A percentile compares a stretch with the other conserved stretches of the same genome.
Evolutionary conservation across 2,888 invertebrate genomes (phyloP).

Genomic region (Drosophila parthenogenetica): DNA sequence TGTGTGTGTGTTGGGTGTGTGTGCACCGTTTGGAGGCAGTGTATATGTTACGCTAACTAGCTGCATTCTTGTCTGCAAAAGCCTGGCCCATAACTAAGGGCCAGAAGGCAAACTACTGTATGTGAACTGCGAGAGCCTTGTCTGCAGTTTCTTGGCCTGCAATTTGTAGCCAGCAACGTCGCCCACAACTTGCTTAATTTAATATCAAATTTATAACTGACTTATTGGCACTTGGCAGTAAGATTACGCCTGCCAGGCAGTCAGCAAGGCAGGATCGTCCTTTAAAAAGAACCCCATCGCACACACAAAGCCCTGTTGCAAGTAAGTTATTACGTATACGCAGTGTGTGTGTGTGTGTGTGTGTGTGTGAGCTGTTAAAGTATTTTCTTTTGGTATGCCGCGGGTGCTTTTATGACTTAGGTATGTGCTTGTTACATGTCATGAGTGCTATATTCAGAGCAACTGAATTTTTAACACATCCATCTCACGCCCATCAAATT

Average conservation of each 20-base stretch:
- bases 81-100: constrained; percentile 43
- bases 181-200: constrained; percentile 70
- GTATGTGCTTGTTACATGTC: constrained; percentile 31
- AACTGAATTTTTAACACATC: constrained; percentile 50
- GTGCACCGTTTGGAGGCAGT: constrained; percentile 26
- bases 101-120: constrained; percentile 50
- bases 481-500: constrained; percentile 55
- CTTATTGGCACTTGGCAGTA: constrained; percentile 78
- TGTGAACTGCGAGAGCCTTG: constrained; percentile 30
- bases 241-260: constrained; percentile 68
- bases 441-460: constrained; percentile 45
- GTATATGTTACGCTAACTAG: constrained; percentile 51
- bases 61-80: constrained; percentile 45
- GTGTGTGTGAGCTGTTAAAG: constrained; percentile 38
- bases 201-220: constrained; percentile 80
- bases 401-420: constrained; percentile 51
- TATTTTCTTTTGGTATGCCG: constrained; percentile 40
- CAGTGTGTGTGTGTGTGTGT: constrained; percentile 37
- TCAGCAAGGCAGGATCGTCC: constrained; percentile 13
- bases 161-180: constrained; percentile 56
- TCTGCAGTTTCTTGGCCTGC: constrained; percentile 21
- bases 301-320: constrained; percentile 18
- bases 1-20: constrained; percentile 3
- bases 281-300: constrained; percentile 1
- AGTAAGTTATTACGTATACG: constrained; percentile 65